Base-by-base conservation (phyloP, 2,797 vertebrate genomes). In the Cossypha polioptera region DNA sequence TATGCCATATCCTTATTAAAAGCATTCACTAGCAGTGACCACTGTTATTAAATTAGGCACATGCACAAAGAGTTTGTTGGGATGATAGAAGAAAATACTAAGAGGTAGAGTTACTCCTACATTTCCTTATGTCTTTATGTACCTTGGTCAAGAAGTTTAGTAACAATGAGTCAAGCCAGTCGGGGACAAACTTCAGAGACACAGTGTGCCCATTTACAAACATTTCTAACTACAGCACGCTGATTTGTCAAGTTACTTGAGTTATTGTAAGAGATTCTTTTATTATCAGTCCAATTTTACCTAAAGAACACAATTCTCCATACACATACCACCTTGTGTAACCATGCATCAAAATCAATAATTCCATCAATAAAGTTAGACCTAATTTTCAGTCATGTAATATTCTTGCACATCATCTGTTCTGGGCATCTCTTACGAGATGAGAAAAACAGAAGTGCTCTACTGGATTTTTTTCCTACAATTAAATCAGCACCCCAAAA, bases 401-500 rank as follows among this genome's bases (percentile, higher is more conserved):
- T 91, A 93, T 72, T 94, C 77, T 81, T 68, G 59, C 81, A 94
- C 25, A 92, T 68, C 72, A 94, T 86, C 69, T 78, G 79, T 94
- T 97, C 95, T 88, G 38, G 61, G 53, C 21, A 90, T 92, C 43
- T 43, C 81, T 95, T 77, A 75, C 18, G 36, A 36, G 36, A 36
- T 36, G 36, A 91, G 86, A 96, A 96, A 93, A 92, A 35, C 12
- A 5, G 54, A 94, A 91, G 55, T 61, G 35, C 8, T 96, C 75
- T 81, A 85, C 80, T 78, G 90, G 28, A 63, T 80, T 59, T 59
- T 33, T 7, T 2, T 3, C 12, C 88, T 84, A 78, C 92, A 96
- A 86, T 96, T 96, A 97, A 97, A 91, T 94, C 94, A 97, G 26
- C 78, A 86, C 86, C 77, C 74, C 71, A 95, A 58, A 36, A 97